phyloP scores from a whole-genome alignment of 2,113 vertebrate genomes.

The Natator depressus region DNA sequence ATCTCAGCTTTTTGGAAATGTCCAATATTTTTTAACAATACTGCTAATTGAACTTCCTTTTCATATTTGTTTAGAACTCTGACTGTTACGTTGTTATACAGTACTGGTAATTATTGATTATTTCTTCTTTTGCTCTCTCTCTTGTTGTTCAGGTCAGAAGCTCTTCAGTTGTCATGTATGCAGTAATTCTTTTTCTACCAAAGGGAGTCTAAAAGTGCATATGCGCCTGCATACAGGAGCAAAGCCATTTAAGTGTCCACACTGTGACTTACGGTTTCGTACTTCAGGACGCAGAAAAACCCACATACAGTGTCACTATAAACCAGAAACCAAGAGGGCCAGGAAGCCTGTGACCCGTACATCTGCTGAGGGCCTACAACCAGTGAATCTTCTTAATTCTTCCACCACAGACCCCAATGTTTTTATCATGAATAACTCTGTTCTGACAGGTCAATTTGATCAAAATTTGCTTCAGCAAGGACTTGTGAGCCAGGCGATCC shows the following conservation, averaged over 20 bases:
- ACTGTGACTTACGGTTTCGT: slow-evolving; percentile 96
- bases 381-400: slow-evolving; percentile 84
- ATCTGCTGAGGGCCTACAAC: slow-evolving; percentile 80
- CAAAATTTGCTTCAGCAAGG: slow-evolving; percentile 89
- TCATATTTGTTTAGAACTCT: not conserved
- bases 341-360: slow-evolving; percentile 76
- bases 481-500: slow-evolving; percentile 92
- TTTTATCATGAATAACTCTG: slow-evolving; percentile 91
- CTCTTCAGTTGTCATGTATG: slow-evolving; percentile 98
- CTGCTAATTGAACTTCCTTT: not conserved
- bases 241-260: slow-evolving; percentile 98
- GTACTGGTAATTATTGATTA: not conserved
- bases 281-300: slow-evolving; percentile 98
- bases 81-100: not conserved
- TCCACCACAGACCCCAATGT: slow-evolving; percentile 85
- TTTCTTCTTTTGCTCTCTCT: not conserved
- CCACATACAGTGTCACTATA: slow-evolving; percentile 95
- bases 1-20: not conserved
- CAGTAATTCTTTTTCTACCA: slow-evolving; percentile 97
- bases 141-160: slow-evolving; percentile 88
- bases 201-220: slow-evolving; percentile 98
- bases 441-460: slow-evolving; percentile 91
- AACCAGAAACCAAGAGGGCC: slow-evolving; percentile 84
- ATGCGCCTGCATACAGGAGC: slow-evolving; percentile 98
- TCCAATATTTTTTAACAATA: not conserved